Conservation (phyloP, 2,888 invertebrate species). For the Brachylomia viminalis region DNA sequence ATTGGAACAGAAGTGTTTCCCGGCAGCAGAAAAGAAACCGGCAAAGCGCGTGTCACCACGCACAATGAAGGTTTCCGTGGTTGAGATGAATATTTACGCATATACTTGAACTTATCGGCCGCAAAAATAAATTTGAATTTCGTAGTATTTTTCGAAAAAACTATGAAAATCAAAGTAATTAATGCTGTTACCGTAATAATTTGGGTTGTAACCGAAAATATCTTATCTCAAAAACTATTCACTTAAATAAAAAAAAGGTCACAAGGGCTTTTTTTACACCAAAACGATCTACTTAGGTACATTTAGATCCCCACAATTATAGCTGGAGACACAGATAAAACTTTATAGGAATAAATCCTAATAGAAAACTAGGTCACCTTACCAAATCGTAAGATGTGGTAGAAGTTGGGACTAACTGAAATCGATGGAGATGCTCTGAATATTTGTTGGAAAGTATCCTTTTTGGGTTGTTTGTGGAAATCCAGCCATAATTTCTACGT, state of each 20-base stretch:
- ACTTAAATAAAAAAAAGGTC: too few relatives aligned
- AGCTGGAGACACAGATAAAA: slow-evolving; percentile 25
- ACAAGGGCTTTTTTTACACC: background rate
- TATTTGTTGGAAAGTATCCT: slow-evolving; percentile 8
- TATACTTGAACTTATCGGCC: too few relatives aligned
- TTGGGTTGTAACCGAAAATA: background rate
- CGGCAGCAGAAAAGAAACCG: background rate
- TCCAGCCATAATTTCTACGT: background rate
- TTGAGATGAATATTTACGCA: too few relatives aligned
- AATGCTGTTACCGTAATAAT: too few relatives aligned
- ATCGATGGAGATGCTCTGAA: slow-evolving; percentile 33
- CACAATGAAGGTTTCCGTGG: too few relatives aligned
- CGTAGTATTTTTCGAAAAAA: background rate
- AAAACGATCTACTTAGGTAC: background rate
- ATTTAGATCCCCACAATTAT: slow-evolving; percentile 10
- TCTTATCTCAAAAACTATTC: background rate
- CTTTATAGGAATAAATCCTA: slow-evolving; percentile 42
- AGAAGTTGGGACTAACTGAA: slow-evolving; percentile 40
- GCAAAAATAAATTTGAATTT: background rate
- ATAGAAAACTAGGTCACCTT: slow-evolving; percentile 41
- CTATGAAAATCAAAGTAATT: background rate
- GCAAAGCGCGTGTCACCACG: background rate
- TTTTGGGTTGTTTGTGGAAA: background rate
- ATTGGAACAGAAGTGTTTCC: background rate
- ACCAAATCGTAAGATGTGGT: slow-evolving; percentile 39